Evolutionary conservation across 2,797 vertebrate species (phyloP), one percentile per base, ranked within the genome.

Genomic region (Dendrocincla tyrannina): DNA sequence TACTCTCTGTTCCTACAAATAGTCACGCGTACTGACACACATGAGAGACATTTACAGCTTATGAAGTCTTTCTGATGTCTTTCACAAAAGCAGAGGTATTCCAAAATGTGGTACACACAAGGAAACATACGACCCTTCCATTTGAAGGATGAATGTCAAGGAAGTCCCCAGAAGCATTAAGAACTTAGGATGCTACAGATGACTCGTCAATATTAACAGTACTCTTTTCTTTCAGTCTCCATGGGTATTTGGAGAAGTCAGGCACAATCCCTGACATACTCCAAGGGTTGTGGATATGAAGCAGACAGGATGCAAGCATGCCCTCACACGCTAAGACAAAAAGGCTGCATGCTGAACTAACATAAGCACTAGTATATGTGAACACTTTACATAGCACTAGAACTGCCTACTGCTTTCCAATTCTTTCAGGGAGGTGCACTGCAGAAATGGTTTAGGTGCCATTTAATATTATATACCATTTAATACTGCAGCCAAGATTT

Each of bases 281-380:
- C 22, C n/a, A 62, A 47, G 53, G 41, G 14, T 32, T 68, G 41
- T 10, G 27, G 18, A 11, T 32, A n/a, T 16, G 9, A 80, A 83
- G 72, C 39, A 83, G 53, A 41, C 28, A 44, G 35, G 37, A 75
- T 4, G 1, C 30, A 70, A 91, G 49, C 39, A 55, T 37, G 27
- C 18, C 24, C 41, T 85, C 37, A 50, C 0, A 22, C 10, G 13
- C 11, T 14, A 56, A 56, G 33, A 39, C 52, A 64, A 60, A 66
- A 37, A 91, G 23, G 42, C 46, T 8, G 9, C 23, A 13, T 9
- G 8, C 7, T 64, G 28, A 82, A 44, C 46, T 56, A 66, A 37
- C 11, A 13, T 8, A 44, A 3, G 6, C 19, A 28, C 17, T 22
- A 30, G 6, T 9, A 63, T 0, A 9, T 7, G 24, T 14, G 30